These are phyloP conservation scores for Thaumetopoea pityocampa DNA, from an alignment of 1,140 invertebrate genomes.

Conservation along the genomic window DNA sequence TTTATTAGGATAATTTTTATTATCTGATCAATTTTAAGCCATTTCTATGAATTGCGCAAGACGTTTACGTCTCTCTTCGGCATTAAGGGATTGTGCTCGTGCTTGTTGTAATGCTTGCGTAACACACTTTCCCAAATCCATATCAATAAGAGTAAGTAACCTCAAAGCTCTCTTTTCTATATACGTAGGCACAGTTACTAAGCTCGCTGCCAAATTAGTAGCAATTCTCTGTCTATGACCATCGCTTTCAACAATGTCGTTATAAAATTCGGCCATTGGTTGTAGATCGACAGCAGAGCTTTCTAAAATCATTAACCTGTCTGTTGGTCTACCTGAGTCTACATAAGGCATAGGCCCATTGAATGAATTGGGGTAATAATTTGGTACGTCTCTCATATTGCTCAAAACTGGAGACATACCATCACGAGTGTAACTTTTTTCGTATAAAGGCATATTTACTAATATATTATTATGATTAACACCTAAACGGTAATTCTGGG, in stretches of 20 bases:
- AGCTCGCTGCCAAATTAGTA: slow-evolving; percentile 22
- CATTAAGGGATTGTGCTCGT: not conserved
- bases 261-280: slow-evolving; percentile 39
- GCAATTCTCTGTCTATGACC: slow-evolving; percentile 36
- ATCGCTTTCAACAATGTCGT: slow-evolving; percentile 29
- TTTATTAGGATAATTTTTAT: too few relatives aligned
- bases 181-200: slow-evolving; percentile 22
- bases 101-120: slow-evolving; percentile 5
- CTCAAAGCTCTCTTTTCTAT: slow-evolving; percentile 23
- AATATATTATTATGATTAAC: slow-evolving; percentile 89
- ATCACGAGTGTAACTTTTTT: slow-evolving; percentile 82
- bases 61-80: not conserved
- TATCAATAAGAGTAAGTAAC: slow-evolving; percentile 27
- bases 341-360: slow-evolving; percentile 79
- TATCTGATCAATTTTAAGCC: too few relatives aligned
- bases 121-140: slow-evolving; percentile 27
- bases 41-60: slow-evolving; percentile 5
- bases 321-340: slow-evolving; percentile 31
- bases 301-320: slow-evolving; percentile 18
- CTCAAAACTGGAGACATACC: slow-evolving; percentile 80
- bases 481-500: slow-evolving; percentile 90
- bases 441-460: slow-evolving; percentile 88
- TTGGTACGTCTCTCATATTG: slow-evolving; percentile 87
- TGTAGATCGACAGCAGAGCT: slow-evolving; percentile 43
- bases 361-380: slow-evolving; percentile 96